These are phyloP conservation scores for Latrodectus elegans DNA, from an alignment of 2,888 invertebrate genomes.

Conservation along the genomic window DNA sequence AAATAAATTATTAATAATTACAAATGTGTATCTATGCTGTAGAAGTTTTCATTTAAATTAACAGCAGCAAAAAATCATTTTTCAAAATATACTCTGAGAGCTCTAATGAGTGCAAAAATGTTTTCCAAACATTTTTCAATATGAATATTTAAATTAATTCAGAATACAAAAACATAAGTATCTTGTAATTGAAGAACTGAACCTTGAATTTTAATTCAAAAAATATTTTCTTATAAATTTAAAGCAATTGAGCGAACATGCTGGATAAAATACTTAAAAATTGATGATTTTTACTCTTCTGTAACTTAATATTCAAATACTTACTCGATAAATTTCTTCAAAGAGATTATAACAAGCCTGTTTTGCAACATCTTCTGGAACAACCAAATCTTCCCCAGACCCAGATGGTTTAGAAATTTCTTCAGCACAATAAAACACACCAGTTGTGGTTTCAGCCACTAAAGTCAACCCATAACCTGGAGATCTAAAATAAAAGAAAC, in stretches of 20 bases:
- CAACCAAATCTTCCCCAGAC: slow-evolving; percentile 79
- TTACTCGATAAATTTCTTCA: slow-evolving; percentile 87
- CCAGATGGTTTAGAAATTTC: slow-evolving; percentile 74
- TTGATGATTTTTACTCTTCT: no score
- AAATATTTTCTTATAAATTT: no score
- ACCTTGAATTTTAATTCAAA: background rate
- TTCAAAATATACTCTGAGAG: no score
- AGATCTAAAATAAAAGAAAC: slow-evolving; percentile 70
- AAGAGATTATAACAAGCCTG: slow-evolving; percentile 87
- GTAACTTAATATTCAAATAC: background rate
- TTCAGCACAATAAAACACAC: slow-evolving; percentile 77
- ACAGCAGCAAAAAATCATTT: no score
- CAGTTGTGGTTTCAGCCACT: slow-evolving; percentile 92
- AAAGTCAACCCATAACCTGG: slow-evolving; percentile 90
- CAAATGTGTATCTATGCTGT: no score
- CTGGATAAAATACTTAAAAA: no score
- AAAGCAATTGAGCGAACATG: no score
- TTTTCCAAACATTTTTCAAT: no score
- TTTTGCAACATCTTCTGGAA: slow-evolving; percentile 94
- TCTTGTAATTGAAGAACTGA: background rate
- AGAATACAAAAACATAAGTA: background rate
- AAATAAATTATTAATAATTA: no score
- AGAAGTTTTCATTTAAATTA: no score
- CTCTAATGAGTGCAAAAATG: no score
- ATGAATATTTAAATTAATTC: no score